Base-by-base conservation (phyloP, 92 coral and sea anemone species). In the Actinernus sp. region DNA sequence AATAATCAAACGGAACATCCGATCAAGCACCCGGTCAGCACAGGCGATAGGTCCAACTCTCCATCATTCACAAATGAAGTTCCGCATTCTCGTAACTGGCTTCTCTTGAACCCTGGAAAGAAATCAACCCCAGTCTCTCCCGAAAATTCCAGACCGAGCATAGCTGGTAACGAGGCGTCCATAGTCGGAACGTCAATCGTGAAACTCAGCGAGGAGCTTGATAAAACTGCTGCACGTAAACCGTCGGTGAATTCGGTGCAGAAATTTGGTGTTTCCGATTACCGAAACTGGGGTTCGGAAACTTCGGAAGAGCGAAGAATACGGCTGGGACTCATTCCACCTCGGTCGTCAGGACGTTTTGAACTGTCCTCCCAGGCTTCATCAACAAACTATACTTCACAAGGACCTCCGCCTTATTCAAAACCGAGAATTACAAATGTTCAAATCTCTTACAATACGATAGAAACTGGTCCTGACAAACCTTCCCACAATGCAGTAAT, bases 251-350 rank as follows among this genome's bases (percentile, higher is more conserved):
- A 12, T 12, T 45, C 52, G 19, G n/a, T n/a, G n/a, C 52, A 45
- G 52, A 45, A 45, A 17, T 45, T 45, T 23, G 52, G 52, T 8
- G 52, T 45, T 12, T 45, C 52, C 21, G 52, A 45, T 18, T 45
- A 45, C 21, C 52, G 52, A 4, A 45, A 45, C 5, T 45, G 52
- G 52, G 52, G 52, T 17, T 12, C 52, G 10, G 52, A 45, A 18
- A 45, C 52, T 4, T 9, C 10, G 18, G 52, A 8, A 23, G 52
- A 45, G 21, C 10, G 52, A 7, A 8, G 10, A 23, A 45, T 5
- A 4, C 8, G 22, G 19, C 52, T 45, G 5, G 52, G 52, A 4
- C 52, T 36, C 14, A 14, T 4, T 23, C 8, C 52, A 9, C 22
- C 22, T 8, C 10, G 19, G 19, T 5, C 4, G 21, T 4, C 17